A percentile compares a stretch with the other conserved stretches of the same genome.
Evolutionary conservation across 30 jellyfish, hydroid and myxozoan genomes (phyloP).

Genomic region (Clytia hemisphaerica): DNA sequence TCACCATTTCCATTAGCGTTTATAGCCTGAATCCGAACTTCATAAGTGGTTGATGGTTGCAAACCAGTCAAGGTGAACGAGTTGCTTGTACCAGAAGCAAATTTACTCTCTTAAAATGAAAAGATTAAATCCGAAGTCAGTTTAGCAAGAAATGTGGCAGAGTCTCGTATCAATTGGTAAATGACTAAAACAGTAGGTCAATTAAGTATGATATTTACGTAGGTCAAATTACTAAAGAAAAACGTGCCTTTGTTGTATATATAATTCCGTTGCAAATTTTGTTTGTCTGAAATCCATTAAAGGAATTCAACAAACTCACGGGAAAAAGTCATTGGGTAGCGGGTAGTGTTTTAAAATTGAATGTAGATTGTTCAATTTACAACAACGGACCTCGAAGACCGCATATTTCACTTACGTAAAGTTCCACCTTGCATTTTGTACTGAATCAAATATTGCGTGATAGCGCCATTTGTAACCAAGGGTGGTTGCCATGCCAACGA

Average conservation of each 20-base stretch:
- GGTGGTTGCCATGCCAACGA: constrained; percentile 76
- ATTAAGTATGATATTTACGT: not conserved
- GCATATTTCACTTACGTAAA: constrained; percentile 3
- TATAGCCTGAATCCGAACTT: constrained; percentile 51
- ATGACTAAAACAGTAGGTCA: not conserved
- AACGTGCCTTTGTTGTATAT: too few species aligned
- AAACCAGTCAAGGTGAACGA: constrained; percentile 25
- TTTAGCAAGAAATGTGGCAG: not conserved
- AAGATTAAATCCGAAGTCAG: not conserved
- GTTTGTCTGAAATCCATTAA: too few species aligned
- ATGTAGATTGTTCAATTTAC: not conserved
- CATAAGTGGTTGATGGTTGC: constrained; percentile 53
- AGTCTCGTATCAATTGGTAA: not conserved
- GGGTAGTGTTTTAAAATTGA: not conserved
- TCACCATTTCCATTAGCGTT: constrained; percentile 57
- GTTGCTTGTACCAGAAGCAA: constrained; percentile 13
- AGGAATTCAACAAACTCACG: constrained; percentile 1
- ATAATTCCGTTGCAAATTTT: too few species aligned
- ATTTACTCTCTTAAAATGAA: not conserved
- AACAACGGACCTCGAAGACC: not conserved
- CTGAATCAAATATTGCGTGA: constrained; percentile 27
- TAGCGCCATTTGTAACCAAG: constrained; percentile 63
- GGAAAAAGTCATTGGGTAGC: constrained; percentile 4
- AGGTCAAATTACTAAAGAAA: not conserved
- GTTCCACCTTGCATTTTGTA: constrained; percentile 5